These are phyloP conservation scores for Prochilodus magdalenae DNA, from an alignment of 2,113 vertebrate species.

Conservation along the genomic window DNA sequence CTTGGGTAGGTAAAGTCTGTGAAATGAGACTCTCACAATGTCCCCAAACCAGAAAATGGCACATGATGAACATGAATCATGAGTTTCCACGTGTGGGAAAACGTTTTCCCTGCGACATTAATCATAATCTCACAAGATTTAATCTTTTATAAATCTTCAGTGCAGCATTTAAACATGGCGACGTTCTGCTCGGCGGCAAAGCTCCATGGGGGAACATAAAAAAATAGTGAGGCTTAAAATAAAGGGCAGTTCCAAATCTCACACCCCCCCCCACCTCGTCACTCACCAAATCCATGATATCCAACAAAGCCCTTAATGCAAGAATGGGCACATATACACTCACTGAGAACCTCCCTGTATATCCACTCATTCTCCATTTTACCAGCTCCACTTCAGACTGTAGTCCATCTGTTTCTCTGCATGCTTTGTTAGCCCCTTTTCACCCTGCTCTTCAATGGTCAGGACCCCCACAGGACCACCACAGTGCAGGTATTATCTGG, in stretches of 20 bases:
- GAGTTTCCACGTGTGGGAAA: slow-evolving; percentile 3
- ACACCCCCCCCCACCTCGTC: background rate
- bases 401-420: too few relatives aligned
- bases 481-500: too few relatives aligned
- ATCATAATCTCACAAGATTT: slow-evolving; percentile 11
- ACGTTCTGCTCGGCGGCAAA: background rate
- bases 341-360: too few relatives aligned
- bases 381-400: too few relatives aligned
- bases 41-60: slow-evolving; percentile 11
- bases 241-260: background rate
- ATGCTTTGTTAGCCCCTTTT: too few relatives aligned
- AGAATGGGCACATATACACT: too few relatives aligned
- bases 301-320: slow-evolving; percentile 26
- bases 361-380: too few relatives aligned
- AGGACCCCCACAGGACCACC: too few relatives aligned
- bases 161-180: slow-evolving; percentile 1
- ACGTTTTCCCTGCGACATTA: background rate
- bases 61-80: slow-evolving; percentile 8
- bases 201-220: background rate
- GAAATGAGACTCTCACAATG: background rate
- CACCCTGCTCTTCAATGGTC: too few relatives aligned
- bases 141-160: slow-evolving; percentile 32
- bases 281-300: background rate
- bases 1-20: slow-evolving; percentile 6
- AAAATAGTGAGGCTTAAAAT: background rate